Conservation (phyloP, 2,797 vertebrate genomes). For the Lacerta viridis region DNA sequence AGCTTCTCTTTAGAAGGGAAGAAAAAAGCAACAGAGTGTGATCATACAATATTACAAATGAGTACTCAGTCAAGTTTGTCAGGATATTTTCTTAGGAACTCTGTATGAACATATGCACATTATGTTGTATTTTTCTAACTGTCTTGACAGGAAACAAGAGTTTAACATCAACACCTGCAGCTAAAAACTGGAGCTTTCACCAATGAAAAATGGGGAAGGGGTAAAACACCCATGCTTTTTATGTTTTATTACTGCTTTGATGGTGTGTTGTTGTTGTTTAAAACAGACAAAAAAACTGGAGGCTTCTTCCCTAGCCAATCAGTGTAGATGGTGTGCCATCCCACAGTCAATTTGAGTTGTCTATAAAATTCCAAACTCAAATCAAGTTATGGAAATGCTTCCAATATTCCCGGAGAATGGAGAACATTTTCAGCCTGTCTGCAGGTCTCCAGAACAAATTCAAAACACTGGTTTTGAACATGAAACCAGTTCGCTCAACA, state of each 20-base stretch:
- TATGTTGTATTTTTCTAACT: neutral
- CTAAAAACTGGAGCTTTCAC: neutral
- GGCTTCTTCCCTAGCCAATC: neutral
- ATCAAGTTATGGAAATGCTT: neutral
- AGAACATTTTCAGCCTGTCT: neutral
- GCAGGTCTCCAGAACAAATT: neutral
- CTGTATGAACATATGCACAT: fast-evolving
- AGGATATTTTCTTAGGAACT: fast-evolving
- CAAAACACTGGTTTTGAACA: no score
- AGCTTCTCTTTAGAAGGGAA: conserved; percentile 88
- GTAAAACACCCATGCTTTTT: neutral
- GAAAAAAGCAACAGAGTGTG: conserved; percentile 20
- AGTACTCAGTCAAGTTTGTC: neutral
- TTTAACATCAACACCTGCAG: neutral
- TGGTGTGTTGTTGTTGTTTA: no score
- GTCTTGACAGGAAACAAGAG: neutral
- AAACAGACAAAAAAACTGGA: neutral
- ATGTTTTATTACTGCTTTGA: no score
- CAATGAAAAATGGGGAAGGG: no score
- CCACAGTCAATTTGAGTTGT: neutral
- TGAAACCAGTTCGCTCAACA: neutral
- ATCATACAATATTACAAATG: conserved; percentile 14
- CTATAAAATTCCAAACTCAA: neutral
- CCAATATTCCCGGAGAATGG: neutral
- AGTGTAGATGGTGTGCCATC: neutral